Conservation (phyloP, 2,888 invertebrate species). For the Aspidiotus destructor region DNA sequence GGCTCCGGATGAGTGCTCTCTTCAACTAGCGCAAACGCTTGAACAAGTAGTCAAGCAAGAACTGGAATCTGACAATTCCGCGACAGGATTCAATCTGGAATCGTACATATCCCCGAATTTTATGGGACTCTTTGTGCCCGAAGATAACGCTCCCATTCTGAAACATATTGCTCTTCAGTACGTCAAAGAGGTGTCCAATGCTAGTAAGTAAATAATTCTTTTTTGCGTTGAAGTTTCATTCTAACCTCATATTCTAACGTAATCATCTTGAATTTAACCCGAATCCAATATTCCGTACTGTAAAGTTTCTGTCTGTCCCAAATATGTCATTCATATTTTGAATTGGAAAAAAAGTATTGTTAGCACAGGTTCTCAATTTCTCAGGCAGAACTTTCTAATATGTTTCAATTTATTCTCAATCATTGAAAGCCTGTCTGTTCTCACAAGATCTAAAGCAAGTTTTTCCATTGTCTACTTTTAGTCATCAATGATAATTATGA, state of each 20-base stretch:
- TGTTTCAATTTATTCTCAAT: not conserved
- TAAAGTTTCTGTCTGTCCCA: too few species aligned
- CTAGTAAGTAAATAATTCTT: constrained; percentile 24
- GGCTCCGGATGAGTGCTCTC: constrained; percentile 66
- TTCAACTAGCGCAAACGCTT: constrained; percentile 58
- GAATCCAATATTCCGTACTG: not conserved
- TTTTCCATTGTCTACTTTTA: constrained; percentile 38
- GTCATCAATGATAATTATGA: constrained; percentile 63
- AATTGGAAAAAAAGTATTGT: too few species aligned
- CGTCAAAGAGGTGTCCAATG: constrained; percentile 64
- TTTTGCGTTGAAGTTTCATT: not conserved
- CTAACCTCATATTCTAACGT: not conserved
- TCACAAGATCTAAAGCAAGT: not conserved
- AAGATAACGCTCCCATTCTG: constrained; percentile 69
- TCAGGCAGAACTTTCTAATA: too few species aligned
- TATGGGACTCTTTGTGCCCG: constrained; percentile 80
- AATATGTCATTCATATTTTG: too few species aligned
- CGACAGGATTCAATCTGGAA: constrained; percentile 55
- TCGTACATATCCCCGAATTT: constrained; percentile 79
- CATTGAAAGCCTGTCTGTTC: not conserved
- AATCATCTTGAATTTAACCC: not conserved
- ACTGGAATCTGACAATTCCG: constrained; percentile 48
- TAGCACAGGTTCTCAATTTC: too few species aligned
- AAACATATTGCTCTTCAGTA: constrained; percentile 69
- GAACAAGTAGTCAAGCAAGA: constrained; percentile 54